Evolutionary conservation across 2,888 invertebrate genomes (phyloP).

Genomic region (Eretmocerus hayati): DNA sequence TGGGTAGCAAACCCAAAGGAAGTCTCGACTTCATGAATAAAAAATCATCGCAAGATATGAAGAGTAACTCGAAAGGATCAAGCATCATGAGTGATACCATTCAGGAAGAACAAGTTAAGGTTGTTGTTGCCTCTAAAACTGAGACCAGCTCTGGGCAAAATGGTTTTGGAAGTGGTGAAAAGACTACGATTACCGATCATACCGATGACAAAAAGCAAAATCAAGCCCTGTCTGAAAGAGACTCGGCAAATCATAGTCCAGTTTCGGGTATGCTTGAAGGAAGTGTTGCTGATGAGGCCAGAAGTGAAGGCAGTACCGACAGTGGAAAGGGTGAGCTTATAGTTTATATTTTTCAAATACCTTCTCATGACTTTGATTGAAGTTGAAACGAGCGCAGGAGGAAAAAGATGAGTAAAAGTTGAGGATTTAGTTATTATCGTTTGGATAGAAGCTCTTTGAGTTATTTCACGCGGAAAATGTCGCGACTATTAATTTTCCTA

Average conservation of each 20-base stretch:
- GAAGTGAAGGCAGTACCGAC: slow-evolving; percentile 66
- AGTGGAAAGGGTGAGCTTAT: slow-evolving; percentile 68
- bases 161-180: neutral
- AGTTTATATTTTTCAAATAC: too few species aligned
- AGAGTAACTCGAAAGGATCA: slow-evolving; percentile 15
- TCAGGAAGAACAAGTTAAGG: slow-evolving; percentile 16
- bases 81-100: slow-evolving; percentile 11
- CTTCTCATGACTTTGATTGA: too few species aligned
- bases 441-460: too few species aligned
- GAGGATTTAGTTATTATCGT: neutral
- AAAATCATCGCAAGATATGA: slow-evolving; percentile 18
- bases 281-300: slow-evolving; percentile 42
- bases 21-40: slow-evolving; percentile 29
- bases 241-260: slow-evolving; percentile 74
- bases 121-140: slow-evolving; percentile 8
- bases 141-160: slow-evolving; percentile 11
- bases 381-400: too few species aligned
- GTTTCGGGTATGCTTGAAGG: slow-evolving; percentile 60
- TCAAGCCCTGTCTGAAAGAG: slow-evolving; percentile 49
- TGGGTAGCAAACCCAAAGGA: slow-evolving; percentile 34
- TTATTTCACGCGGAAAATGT: too few species aligned
- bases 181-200: slow-evolving; percentile 4
- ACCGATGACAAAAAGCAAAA: slow-evolving; percentile 24
- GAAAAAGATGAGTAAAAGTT: neutral
- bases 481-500: too few species aligned